phyloP scores from a whole-genome alignment of 2,797 vertebrate genomes.

The Melanogrammus aeglefinus region DNA sequence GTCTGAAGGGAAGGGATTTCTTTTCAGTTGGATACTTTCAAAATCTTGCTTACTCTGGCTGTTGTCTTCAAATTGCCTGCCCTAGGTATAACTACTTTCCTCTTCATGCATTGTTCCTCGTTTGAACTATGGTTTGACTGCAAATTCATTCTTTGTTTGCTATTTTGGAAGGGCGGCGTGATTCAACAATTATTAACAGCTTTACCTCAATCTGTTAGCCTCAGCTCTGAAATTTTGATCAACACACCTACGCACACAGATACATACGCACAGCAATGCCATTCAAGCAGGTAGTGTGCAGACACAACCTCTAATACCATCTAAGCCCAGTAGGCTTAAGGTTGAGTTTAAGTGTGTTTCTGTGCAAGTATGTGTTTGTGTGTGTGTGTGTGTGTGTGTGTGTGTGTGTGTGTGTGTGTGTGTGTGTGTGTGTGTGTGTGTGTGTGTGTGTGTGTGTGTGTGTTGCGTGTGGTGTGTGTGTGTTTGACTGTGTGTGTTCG shows the following conservation, averaged over 20 bases:
- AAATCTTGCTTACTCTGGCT: no score
- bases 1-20: no score
- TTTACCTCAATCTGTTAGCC: no score
- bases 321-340: conserved; percentile 11
- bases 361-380: conserved; percentile 2
- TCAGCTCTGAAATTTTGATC: no score
- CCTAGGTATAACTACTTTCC: no score
- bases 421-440: background rate
- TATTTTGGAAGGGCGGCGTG: no score
- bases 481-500: conserved; percentile 1
- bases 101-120: no score
- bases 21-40: no score
- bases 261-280: conserved; percentile 19
- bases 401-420: background rate
- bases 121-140: no score
- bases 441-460: background rate
- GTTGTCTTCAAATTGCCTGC: no score
- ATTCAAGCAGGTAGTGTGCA: background rate
- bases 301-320: conserved; percentile 13
- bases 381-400: background rate
- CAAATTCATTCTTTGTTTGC: no score
- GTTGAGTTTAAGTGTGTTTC: conserved; percentile 7
- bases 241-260: background rate
- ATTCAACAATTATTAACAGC: no score
- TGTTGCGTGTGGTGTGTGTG: background rate